Conservation (phyloP, 1,140 invertebrate species). For the Vollenhovia emeryi region DNA sequence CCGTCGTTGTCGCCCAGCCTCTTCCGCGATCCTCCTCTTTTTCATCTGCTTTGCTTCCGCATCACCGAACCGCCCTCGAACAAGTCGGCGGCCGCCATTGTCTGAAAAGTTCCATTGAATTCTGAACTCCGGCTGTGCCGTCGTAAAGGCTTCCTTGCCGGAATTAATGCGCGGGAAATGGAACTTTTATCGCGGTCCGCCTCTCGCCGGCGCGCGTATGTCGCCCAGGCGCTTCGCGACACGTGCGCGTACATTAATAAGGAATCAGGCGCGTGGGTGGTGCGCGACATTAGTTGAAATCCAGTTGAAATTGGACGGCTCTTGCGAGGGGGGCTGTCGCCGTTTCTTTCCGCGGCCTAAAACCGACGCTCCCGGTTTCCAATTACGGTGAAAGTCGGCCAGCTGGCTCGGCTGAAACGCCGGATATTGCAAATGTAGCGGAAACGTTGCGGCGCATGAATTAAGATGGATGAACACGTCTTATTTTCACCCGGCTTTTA, state of each 20-base stretch:
- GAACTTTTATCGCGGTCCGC: conserved; percentile 70
- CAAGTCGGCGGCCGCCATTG: conserved; percentile 71
- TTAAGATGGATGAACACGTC: conserved; percentile 51
- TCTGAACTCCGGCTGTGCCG: conserved; percentile 60
- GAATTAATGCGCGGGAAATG: conserved; percentile 76
- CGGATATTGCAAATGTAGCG: conserved; percentile 40
- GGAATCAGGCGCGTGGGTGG: not conserved
- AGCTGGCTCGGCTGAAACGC: not conserved
- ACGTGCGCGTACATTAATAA: conserved; percentile 44
- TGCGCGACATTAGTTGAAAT: conserved; percentile 8
- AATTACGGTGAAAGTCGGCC: conserved; percentile 17
- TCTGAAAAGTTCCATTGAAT: conserved; percentile 79
- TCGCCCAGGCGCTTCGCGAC: not conserved
- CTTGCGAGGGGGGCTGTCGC: not conserved
- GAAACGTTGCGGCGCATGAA: conserved; percentile 25
- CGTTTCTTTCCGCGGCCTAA: not conserved
- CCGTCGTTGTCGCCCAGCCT: not conserved
- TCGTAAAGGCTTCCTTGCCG: conserved; percentile 74
- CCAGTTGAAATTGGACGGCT: conserved; percentile 21
- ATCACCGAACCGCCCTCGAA: conserved; percentile 61
- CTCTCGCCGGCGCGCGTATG: not conserved
- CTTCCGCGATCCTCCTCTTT: conserved; percentile 11
- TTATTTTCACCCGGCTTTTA: conserved; percentile 39
- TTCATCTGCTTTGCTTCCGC: conserved; percentile 47
- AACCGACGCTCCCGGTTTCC: not conserved